These are phyloP conservation scores for Nomada ruficornis DNA, from an alignment of 2,888 invertebrate genomes.

Conservation along the genomic window DNA sequence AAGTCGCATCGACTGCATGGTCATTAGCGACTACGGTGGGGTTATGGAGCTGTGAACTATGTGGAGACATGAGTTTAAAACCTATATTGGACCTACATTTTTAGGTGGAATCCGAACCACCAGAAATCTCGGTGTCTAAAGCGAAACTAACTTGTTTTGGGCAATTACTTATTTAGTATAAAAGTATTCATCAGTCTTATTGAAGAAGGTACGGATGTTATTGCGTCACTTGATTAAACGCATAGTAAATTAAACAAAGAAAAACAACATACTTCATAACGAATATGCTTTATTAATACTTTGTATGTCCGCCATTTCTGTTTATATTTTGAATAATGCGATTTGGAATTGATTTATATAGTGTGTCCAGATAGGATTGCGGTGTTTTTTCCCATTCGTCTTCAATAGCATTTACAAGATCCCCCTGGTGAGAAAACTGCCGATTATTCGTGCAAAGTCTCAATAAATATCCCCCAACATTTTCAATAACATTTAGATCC, in stretches of 20 bases:
- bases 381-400: not conserved
- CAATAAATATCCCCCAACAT: not conserved
- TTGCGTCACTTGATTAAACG: too few species aligned
- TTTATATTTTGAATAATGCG: not conserved
- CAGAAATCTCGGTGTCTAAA: too few species aligned
- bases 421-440: not conserved
- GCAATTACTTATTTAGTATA: not conserved
- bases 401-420: not conserved
- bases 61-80: too few species aligned
- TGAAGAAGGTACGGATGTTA: not conserved
- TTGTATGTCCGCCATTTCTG: not conserved
- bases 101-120: too few species aligned
- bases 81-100: too few species aligned
- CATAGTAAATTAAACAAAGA: not conserved
- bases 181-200: not conserved
- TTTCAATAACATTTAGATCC: constrained; percentile 8
- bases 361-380: not conserved
- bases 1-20: too few species aligned
- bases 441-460: not conserved
- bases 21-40: too few species aligned
- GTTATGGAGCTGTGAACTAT: too few species aligned
- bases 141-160: not conserved
- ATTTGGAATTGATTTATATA: not conserved
- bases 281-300: not conserved
- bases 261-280: not conserved